These are phyloP conservation scores for Syrista parreyssii DNA, from an alignment of 2,888 invertebrate species.

Conservation along the genomic window DNA sequence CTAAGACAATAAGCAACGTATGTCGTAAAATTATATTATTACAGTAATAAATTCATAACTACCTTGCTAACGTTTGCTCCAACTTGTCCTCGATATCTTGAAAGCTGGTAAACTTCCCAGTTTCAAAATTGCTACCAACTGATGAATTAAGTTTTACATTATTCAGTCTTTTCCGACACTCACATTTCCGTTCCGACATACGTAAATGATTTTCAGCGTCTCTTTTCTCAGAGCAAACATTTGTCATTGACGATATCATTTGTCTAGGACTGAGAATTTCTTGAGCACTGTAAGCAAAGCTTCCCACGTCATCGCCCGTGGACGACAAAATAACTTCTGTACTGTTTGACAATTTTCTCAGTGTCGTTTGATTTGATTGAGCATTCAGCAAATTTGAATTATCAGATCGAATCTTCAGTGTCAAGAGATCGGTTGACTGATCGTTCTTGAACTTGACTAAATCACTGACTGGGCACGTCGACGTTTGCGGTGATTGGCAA, in stretches of 20 bases:
- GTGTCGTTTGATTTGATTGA: neutral
- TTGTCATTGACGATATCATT: slow-evolving; percentile 29
- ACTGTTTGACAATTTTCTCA: neutral
- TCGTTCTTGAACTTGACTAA: neutral
- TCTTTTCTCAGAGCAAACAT: slow-evolving; percentile 24
- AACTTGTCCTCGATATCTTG: slow-evolving; percentile 27
- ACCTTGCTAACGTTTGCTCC: slow-evolving; percentile 25
- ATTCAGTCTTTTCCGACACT: neutral
- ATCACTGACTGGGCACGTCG: neutral
- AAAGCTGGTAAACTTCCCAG: slow-evolving; percentile 14
- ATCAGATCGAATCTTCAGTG: neutral
- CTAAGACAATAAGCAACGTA: neutral
- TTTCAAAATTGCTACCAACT: neutral
- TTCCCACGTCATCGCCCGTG: slow-evolving; percentile 6
- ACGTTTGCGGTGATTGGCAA: neutral
- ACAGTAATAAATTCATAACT: neutral
- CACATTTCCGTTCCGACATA: neutral
- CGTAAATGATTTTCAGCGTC: slow-evolving; percentile 12
- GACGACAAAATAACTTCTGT: neutral
- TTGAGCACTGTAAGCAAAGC: slow-evolving; percentile 18
- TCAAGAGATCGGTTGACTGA: neutral
- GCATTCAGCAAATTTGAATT: neutral
- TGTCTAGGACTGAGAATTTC: slow-evolving; percentile 32
- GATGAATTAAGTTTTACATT: neutral
- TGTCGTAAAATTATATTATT: neutral